Evolutionary conservation across 2,797 vertebrate species (phyloP), one percentile per base, ranked within the genome.

Genomic region (Hephaestus fuliginosus): DNA sequence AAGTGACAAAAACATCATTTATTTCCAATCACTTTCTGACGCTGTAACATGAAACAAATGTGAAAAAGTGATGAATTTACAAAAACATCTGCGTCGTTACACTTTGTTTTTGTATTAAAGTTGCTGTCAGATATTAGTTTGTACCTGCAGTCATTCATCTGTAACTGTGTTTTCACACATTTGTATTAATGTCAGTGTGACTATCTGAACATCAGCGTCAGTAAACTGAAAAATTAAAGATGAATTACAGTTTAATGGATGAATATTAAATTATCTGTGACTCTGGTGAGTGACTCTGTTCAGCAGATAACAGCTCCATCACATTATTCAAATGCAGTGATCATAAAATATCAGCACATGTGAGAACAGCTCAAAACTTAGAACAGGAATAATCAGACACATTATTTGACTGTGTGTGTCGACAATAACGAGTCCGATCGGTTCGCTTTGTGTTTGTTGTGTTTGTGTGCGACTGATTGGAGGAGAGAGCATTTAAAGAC

Each of bases 261-360:
- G 22, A 13, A 80, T 48, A 41, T 51, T 63, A 2, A 51, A 44
- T 55, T 18, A 69, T 62, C 17, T 70, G 43, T 0, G 48, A 68
- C 36, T 60, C 55, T n/a, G 56, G 14, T 20, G 61, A 60, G 25
- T 17, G 20, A 15, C 43, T 56, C 44, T 57, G 39, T 1, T 52
- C 56, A 25, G 56, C 56, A 61, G 51, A 36, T 58, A 67, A 68
- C 56, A 22, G 63, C 56, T 43, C 33, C 33, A 30, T 70, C 46
- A 49, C 7, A 44, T 13, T 49, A 48, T 48, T 49, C 62, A 25
- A 48, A 30, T 10, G 56, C 51, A 56, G n/a, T 18, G 52, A 64
- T 63, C 39, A 25, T 25, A 68, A 2, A 7, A 51, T 13, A 43
- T 67, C 46, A n/a, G 28, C 64, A 55, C 55, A 22, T 10, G 10